Conservation (phyloP, 2,888 invertebrate genomes). For the Thecophora atra region DNA sequence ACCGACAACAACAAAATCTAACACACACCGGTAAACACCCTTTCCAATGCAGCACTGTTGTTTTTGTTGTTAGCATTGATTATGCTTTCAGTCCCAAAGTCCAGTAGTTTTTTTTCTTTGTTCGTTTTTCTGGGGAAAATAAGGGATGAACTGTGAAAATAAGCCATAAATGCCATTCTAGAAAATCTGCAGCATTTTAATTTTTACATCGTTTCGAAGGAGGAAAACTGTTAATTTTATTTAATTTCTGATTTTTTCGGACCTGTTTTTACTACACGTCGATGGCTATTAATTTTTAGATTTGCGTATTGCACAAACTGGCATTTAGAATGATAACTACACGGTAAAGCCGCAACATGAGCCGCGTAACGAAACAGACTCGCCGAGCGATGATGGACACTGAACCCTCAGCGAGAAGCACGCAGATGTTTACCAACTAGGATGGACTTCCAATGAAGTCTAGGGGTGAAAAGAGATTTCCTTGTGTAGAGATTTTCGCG, state of each 20-base stretch:
- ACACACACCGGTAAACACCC: constrained; percentile 27
- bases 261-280: too few species aligned
- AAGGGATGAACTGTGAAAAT: constrained; percentile 35
- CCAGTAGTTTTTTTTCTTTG: constrained; percentile 32
- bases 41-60: not conserved
- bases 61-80: constrained; percentile 29
- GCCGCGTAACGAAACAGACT: constrained; percentile 54
- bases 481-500: constrained; percentile 19
- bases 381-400: constrained; percentile 54
- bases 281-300: too few species aligned
- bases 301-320: not conserved
- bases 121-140: too few species aligned
- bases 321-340: not conserved
- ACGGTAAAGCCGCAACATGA: not conserved
- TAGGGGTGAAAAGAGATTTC: constrained; percentile 5
- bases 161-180: not conserved
- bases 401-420: constrained; percentile 57
- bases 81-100: constrained; percentile 31
- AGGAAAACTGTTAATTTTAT: too few species aligned
- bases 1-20: not conserved
- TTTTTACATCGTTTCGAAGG: too few species aligned
- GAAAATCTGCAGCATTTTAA: constrained; percentile 28
- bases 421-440: constrained; percentile 35
- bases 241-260: too few species aligned
- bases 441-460: too few species aligned